Evolutionary conservation across 2,797 vertebrate genomes (phyloP), one percentile per base, ranked within the genome.

Genomic region (Chromobotia macracanthus): DNA sequence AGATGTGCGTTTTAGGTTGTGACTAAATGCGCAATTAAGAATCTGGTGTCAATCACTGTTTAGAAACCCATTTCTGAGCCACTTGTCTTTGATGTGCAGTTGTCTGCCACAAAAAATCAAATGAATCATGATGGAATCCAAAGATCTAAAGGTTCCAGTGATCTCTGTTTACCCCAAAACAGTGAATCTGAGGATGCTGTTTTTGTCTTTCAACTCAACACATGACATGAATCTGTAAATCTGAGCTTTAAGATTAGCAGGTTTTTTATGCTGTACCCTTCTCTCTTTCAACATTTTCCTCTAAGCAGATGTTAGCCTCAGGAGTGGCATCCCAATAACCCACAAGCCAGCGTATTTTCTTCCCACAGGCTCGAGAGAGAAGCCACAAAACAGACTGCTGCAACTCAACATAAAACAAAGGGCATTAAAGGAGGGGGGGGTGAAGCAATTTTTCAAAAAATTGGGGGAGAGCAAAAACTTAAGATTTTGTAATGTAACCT

Each of bases 401-500:
- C 87, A 92, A 89, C 92, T 90, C 90, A 89, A 94, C 93, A 94
- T 93, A 92, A 93, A 94, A 94, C 93, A 94, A 94, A 93, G 93
- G 91, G 89, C 88, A 89, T 91, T 90, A 90, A 75, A 74, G 67
- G 28, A 80, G 84, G 84, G n/a, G n/a, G n/a, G n/a, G n/a, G n/a
- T n/a, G n/a, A n/a, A n/a, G n/a, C n/a, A n/a, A n/a, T 83, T 85
- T 80, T 86, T 82, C 91, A 90, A 91, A 91, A 89, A 88, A 90
- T 89, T 87, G 88, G 90, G 86, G 86, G 80, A 75, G 88, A 89
- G 79, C 91, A 90, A 92, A 92, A 93, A 91, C 91, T 89, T 92
- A 92, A 91, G 90, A 93, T 94, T 93, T 94, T 94, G 92, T 95
- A 94, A 95, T 94, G 90, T 91, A 89, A 92, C 93, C 94, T 95